Conservation (phyloP, 2,797 vertebrate species). For the Dipus sagitta region DNA sequence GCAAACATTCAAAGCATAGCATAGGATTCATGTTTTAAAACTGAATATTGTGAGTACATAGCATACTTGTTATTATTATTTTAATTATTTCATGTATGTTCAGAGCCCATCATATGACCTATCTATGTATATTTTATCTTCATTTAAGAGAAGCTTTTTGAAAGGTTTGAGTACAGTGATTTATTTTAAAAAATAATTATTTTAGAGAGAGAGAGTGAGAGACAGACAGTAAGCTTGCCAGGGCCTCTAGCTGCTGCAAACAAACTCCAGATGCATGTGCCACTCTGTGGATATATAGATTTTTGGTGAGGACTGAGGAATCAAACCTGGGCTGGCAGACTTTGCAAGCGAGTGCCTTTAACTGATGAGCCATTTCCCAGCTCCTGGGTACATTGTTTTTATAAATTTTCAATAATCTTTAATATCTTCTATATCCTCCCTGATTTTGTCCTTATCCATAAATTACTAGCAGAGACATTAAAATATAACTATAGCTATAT, state of each 20-base stretch:
- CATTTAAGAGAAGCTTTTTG: not conserved
- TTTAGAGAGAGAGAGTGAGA: too few relatives aligned
- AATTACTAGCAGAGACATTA: slow-evolving; percentile 9
- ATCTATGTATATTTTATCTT: not conserved
- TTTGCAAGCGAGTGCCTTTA: too few relatives aligned
- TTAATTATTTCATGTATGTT: not conserved
- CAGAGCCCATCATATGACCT: not conserved
- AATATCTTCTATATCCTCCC: not conserved
- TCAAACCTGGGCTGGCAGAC: too few relatives aligned
- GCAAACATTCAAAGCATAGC: not conserved
- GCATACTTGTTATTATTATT: not conserved
- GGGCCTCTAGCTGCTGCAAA: too few relatives aligned
- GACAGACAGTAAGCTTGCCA: too few relatives aligned
- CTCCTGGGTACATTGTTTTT: not conserved
- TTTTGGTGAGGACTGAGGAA: too few relatives aligned
- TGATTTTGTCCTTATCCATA: not conserved
- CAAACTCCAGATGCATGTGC: too few relatives aligned
- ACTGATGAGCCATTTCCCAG: too few relatives aligned
- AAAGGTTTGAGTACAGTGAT: not conserved
- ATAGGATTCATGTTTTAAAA: not conserved
- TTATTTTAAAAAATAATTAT: too few relatives aligned
- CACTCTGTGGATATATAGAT: too few relatives aligned
- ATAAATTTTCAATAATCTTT: slow-evolving; percentile 1
- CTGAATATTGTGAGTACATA: not conserved
- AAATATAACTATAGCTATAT: not conserved